Percentiles rank a stretch among this genome's conserved stretches.
These are phyloP conservation scores for Plagiodera versicolora DNA, from an alignment of 2,888 invertebrate genomes.

Conservation along the genomic window DNA sequence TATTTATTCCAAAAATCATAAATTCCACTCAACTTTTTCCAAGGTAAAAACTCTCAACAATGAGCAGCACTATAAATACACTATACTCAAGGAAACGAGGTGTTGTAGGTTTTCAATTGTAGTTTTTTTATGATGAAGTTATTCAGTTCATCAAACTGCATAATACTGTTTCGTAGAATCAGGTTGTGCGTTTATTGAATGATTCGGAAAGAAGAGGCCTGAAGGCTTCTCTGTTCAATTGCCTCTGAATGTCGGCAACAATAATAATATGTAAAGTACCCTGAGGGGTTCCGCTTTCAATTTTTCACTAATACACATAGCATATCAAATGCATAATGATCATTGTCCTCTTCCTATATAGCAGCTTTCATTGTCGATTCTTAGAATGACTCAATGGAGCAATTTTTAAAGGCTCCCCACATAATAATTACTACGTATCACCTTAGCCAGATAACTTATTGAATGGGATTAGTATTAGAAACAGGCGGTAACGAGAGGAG, in stretches of 20 bases:
- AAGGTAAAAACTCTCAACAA: not conserved
- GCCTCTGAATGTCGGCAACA: not conserved
- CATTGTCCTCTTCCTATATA: not conserved
- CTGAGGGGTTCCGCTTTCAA: not conserved
- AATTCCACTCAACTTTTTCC: not conserved
- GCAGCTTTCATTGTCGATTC: slow-evolving; percentile 15
- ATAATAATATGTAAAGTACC: not conserved
- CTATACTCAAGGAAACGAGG: too few species aligned
- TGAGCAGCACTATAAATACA: not conserved
- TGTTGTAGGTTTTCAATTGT: too few species aligned
- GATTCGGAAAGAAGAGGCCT: too few species aligned
- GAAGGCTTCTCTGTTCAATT: not conserved
- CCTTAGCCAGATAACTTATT: slow-evolving; percentile 22
- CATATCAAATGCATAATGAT: not conserved
- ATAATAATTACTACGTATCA: slow-evolving; percentile 20
- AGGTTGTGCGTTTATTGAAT: too few species aligned
- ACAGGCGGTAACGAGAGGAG: slow-evolving; percentile 28
- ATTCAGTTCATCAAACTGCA: too few species aligned
- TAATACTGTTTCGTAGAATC: too few species aligned
- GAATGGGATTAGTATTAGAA: slow-evolving; percentile 18
- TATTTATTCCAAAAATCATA: not conserved
- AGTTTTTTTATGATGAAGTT: too few species aligned
- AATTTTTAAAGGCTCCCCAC: slow-evolving; percentile 1
- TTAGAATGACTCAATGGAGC: slow-evolving; percentile 20
- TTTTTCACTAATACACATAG: not conserved